Evolutionary conservation across 1,140 invertebrate species (phyloP).

Genomic region (Caerostris darwini): DNA sequence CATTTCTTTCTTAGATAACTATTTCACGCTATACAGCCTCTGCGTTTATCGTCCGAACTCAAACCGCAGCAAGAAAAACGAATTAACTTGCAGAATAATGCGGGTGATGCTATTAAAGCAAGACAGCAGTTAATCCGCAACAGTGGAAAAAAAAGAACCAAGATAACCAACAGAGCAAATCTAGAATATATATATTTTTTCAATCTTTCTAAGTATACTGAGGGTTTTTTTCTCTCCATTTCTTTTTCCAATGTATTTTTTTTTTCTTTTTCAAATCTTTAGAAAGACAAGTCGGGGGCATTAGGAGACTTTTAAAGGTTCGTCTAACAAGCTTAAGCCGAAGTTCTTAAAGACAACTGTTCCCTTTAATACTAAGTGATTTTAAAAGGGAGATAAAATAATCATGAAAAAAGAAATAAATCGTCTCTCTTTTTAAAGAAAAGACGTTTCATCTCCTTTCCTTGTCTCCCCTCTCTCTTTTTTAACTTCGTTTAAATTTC

Average conservation of each 20-base stretch:
- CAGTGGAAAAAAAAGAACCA: neutral
- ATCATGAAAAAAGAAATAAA: neutral
- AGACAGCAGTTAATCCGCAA: conserved; percentile 28
- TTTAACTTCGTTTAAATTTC: conserved; percentile 67
- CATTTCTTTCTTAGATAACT: neutral
- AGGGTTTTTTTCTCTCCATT: neutral
- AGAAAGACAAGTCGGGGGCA: conserved; percentile 46
- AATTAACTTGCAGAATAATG: conserved; percentile 13
- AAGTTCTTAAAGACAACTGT: conserved; percentile 56
- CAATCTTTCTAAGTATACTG: neutral
- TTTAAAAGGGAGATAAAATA: conserved; percentile 42
- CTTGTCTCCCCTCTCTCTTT: neutral
- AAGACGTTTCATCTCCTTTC: conserved; percentile 38
- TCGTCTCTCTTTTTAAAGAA: neutral
- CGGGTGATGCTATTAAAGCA: conserved; percentile 1
- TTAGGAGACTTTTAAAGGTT: conserved; percentile 63
- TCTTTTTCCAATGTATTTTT: neutral
- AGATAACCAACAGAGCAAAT: conserved; percentile 50
- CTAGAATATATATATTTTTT: neutral
- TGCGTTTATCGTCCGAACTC: neutral
- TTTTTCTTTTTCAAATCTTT: conserved; percentile 22
- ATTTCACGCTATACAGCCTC: neutral
- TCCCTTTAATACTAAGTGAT: conserved; percentile 62
- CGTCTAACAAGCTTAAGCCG: conserved; percentile 74
- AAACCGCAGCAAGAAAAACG: conserved; percentile 7